Evolutionary conservation across 2,113 vertebrate species (phyloP).

Genomic region (Siphamia tubifer): DNA sequence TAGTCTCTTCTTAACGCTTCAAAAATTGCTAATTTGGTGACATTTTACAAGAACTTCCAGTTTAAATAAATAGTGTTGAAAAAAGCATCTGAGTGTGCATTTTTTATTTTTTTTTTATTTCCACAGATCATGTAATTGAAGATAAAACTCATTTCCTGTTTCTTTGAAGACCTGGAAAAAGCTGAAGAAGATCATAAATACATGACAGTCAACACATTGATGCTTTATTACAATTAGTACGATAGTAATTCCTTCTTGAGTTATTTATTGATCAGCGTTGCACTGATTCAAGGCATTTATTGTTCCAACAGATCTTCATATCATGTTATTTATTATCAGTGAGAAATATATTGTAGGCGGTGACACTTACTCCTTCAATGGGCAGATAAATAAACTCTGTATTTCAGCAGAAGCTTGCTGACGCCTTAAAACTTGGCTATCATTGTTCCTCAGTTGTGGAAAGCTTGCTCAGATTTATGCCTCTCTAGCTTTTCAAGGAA

Average conservation of each 20-base stretch:
- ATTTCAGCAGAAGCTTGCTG: slow-evolving; percentile 66
- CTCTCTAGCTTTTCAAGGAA: slow-evolving; percentile 9
- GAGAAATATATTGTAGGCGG: slow-evolving; percentile 24
- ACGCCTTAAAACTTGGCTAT: slow-evolving; percentile 58
- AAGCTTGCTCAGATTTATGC: slow-evolving; percentile 58
- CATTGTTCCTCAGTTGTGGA: slow-evolving; percentile 25
- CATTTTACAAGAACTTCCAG: no score
- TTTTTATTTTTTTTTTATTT: no score
- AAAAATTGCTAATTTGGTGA: no score
- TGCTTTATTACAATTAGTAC: neutral
- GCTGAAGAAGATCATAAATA: no score
- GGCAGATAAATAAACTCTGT: slow-evolving; percentile 66
- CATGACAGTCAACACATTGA: no score
- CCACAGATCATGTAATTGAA: no score
- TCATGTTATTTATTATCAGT: slow-evolving; percentile 11
- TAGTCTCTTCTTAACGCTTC: no score
- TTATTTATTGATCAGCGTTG: neutral
- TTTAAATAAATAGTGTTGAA: no score
- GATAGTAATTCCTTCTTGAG: neutral
- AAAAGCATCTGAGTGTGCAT: no score
- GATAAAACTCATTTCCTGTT: no score
- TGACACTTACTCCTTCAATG: slow-evolving; percentile 47
- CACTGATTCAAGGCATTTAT: neutral
- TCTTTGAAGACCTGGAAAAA: no score
- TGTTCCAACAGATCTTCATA: slow-evolving; percentile 9